Percentiles rank a stretch among this genome's conserved stretches.
These are phyloP conservation scores for Cirrhinus molitorella DNA, from an alignment of 2,797 vertebrate genomes.

Conservation along the genomic window DNA sequence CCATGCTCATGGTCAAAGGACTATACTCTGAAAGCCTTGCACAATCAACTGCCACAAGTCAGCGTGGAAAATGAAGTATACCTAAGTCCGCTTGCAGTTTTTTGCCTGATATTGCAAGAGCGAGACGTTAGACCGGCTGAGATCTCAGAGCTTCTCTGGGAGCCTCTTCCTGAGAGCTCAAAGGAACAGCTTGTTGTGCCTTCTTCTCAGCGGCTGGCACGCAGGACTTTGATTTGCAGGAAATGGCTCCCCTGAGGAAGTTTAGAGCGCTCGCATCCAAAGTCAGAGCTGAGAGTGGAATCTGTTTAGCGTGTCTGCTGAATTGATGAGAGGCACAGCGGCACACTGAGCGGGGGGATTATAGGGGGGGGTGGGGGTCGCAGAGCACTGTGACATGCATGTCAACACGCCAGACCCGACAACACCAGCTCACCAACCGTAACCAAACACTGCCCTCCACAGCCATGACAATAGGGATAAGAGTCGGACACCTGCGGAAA, in stretches of 20 bases:
- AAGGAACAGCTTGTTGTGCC: constrained; percentile 50
- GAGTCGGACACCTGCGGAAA: neutral
- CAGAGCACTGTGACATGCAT: constrained; percentile 32
- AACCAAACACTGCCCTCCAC: constrained; percentile 25
- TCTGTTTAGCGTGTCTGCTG: constrained; percentile 61
- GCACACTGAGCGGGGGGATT: constrained; percentile 43
- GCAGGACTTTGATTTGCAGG: constrained; percentile 54
- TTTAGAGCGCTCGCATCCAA: constrained; percentile 49
- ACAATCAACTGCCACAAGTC: neutral
- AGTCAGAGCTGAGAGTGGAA: constrained; percentile 62
- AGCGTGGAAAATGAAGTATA: neutral
- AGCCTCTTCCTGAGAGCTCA: constrained; percentile 44
- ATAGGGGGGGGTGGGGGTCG: neutral
- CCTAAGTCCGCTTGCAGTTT: neutral
- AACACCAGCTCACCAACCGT: constrained; percentile 25
- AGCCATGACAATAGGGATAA: neutral
- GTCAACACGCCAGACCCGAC: constrained; percentile 44
- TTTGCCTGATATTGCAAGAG: constrained; percentile 28
- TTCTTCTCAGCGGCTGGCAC: constrained; percentile 46
- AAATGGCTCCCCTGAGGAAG: constrained; percentile 61
- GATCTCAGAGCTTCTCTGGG: constrained; percentile 9
- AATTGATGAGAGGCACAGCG: constrained; percentile 53
- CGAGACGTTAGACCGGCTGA: constrained; percentile 20
- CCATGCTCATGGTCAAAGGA: neutral
- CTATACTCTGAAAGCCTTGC: neutral